Evolutionary conservation across 2,113 vertebrate genomes (phyloP).

Genomic region (Dipodomys ordii): DNA sequence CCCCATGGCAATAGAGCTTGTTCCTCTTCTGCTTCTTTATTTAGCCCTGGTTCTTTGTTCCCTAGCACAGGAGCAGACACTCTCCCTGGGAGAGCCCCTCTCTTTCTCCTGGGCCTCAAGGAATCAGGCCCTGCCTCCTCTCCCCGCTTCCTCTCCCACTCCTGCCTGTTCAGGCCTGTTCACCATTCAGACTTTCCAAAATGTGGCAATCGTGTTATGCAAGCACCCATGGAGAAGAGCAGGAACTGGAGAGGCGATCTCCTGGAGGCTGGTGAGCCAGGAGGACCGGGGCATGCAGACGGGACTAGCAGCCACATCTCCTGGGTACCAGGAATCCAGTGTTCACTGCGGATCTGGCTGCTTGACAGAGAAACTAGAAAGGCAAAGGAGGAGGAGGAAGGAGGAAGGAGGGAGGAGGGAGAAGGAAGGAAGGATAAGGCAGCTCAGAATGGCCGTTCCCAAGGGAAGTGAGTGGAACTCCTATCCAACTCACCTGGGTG

Average conservation of each 20-base stretch:
- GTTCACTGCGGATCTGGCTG: background rate
- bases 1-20: background rate
- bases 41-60: background rate
- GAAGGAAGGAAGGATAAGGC: background rate
- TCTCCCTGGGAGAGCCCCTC: background rate
- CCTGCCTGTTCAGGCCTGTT: conserved; percentile 11
- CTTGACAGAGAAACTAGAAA: background rate
- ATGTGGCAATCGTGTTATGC: background rate
- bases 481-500: background rate
- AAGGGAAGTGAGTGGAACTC: background rate
- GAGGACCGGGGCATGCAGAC: background rate
- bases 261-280: background rate
- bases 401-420: background rate
- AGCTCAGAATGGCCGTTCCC: background rate
- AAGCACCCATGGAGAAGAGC: background rate
- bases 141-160: background rate
- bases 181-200: background rate
- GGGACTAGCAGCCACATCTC: background rate
- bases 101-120: background rate
- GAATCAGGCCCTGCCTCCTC: background rate
- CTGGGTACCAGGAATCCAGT: background rate
- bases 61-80: background rate
- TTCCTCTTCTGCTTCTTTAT: background rate
- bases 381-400: background rate
- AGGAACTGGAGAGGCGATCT: background rate